Evolutionary conservation across 2,888 invertebrate genomes (phyloP).

Genomic region (Sphecodes monilicornis): DNA sequence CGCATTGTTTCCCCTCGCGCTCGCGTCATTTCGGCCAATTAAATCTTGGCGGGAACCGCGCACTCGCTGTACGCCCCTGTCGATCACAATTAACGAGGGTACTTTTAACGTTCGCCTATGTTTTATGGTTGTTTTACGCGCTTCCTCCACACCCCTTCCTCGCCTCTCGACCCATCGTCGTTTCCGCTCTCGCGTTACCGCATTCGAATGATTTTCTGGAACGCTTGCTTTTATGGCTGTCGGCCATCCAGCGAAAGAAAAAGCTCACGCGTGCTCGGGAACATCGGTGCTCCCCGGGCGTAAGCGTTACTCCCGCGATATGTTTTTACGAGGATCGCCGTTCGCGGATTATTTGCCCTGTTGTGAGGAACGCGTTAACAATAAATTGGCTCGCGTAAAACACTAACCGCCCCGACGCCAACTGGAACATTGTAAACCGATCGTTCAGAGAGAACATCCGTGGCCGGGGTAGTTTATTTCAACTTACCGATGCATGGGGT

Average conservation of each 20-base stretch:
- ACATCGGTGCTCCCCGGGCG: neutral
- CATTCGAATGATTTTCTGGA: constrained; percentile 47
- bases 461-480: neutral
- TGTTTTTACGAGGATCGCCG: neutral
- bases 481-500: neutral
- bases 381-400: constrained; percentile 3
- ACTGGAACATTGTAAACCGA: neutral
- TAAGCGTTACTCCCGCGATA: constrained; percentile 17
- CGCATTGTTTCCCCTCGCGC: constrained; percentile 12
- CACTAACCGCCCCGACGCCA: neutral
- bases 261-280: neutral
- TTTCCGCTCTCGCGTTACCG: neutral
- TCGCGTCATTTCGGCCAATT: constrained; percentile 57
- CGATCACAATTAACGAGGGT: constrained; percentile 57
- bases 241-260: constrained; percentile 1
- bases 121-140: constrained; percentile 31
- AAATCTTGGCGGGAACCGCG: constrained; percentile 34
- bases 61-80: constrained; percentile 29
- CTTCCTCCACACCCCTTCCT: neutral
- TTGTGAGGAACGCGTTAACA: neutral
- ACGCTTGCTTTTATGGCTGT: constrained; percentile 33
- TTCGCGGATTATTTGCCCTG: constrained; percentile 22
- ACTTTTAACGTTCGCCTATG: constrained; percentile 43
- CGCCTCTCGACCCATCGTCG: neutral
- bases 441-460: neutral